phyloP scores from a whole-genome alignment of 2,113 vertebrate species.

The Nettapus auritus region DNA sequence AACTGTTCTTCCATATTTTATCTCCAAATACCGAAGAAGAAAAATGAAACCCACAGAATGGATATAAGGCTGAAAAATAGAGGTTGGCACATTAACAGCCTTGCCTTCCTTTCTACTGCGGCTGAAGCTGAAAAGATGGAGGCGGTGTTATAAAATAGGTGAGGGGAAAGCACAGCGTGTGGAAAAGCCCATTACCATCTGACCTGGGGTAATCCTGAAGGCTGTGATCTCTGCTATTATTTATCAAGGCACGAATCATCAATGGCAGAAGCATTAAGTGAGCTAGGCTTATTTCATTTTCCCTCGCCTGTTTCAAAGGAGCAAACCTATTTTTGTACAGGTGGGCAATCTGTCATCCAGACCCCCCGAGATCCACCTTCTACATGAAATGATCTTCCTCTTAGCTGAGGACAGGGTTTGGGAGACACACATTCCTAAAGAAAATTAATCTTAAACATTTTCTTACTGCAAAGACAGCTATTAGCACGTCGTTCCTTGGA shows the following conservation, averaged over 20 bases:
- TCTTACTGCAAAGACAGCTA: conserved; percentile 51
- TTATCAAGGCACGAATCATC: neutral
- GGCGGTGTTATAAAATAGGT: rapidly evolving
- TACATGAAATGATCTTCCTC: neutral
- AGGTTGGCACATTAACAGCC: neutral
- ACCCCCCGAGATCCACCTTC: neutral
- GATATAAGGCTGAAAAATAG: conserved; percentile 80
- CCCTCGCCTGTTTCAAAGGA: neutral
- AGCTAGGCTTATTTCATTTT: neutral
- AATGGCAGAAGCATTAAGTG: neutral
- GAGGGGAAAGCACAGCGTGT: rapidly evolving
- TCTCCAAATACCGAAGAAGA: conserved; percentile 84
- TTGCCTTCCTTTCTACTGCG: neutral
- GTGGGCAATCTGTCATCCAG: neutral
- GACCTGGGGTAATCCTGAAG: neutral
- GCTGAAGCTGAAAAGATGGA: neutral
- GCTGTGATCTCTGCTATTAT: neutral
- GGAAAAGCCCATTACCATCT: neutral
- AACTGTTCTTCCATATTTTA: conserved; percentile 73
- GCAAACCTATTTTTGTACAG: neutral
- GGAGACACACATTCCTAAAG: neutral
- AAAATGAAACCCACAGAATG: conserved; percentile 81
- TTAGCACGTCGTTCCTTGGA: rapidly evolving
- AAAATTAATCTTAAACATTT: neutral
- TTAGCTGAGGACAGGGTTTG: neutral